Conservation (phyloP, 1,140 invertebrate species). For the Psilanteris sp. region DNA sequence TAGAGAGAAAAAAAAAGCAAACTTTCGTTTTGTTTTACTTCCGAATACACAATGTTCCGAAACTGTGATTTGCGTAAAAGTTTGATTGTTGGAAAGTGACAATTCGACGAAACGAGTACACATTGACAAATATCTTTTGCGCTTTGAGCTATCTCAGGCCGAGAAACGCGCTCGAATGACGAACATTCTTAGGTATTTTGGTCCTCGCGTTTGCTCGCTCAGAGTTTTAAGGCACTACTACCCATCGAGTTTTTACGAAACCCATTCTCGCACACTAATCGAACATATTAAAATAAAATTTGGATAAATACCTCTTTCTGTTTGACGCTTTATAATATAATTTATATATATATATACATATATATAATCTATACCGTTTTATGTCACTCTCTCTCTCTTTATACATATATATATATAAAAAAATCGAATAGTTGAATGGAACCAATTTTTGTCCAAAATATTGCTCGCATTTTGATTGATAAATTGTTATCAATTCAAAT, state of each 20-base stretch:
- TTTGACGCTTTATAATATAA: conserved; percentile 59
- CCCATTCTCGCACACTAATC: conserved; percentile 30
- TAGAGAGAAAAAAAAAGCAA: too few species aligned
- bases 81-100: conserved; percentile 25
- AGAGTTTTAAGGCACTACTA: conserved; percentile 70
- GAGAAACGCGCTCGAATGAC: conserved; percentile 59
- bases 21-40: too few species aligned
- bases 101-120: conserved; percentile 35
- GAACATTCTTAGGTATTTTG: conserved; percentile 62
- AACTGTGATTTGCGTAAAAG: conserved; percentile 6
- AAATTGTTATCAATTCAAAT: conserved; percentile 68
- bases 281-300: conserved; percentile 66
- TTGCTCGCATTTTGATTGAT: conserved; percentile 67
- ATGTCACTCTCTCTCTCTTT: too few species aligned
- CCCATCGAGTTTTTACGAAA: conserved; percentile 46
- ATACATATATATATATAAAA: conserved; percentile 36
- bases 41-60: too few species aligned
- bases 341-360: conserved; percentile 56
- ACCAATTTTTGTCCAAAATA: conserved; percentile 72
- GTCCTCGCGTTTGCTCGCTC: conserved; percentile 59
- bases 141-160: conserved; percentile 59
- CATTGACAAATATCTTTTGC: conserved; percentile 50
- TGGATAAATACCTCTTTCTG: conserved; percentile 61
- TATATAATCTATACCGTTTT: too few species aligned
- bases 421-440: too few species aligned